Conservation (phyloP, 2,797 vertebrate genomes). For the Paratrypauchen microcephalus region DNA sequence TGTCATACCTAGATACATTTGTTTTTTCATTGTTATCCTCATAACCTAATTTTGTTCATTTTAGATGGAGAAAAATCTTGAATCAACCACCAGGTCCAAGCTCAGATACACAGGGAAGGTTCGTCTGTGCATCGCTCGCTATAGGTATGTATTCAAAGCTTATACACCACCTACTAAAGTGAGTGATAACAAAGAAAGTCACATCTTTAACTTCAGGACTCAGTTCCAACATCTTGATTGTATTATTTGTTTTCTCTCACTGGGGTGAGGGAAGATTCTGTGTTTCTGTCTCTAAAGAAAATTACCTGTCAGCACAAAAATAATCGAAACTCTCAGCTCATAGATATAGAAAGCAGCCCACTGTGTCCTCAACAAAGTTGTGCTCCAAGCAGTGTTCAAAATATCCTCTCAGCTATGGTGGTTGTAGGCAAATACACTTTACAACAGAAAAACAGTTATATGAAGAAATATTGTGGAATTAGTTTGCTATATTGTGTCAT, state of each 20-base stretch:
- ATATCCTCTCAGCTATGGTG: background rate
- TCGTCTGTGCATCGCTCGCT: slow-evolving; percentile 93
- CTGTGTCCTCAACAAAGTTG: slow-evolving; percentile 17
- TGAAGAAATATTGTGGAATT: background rate
- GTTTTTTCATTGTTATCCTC: too few relatives aligned
- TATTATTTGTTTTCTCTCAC: slow-evolving; percentile 40
- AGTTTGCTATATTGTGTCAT: background rate
- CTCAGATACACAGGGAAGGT: slow-evolving; percentile 93
- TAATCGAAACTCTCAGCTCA: slow-evolving; percentile 59
- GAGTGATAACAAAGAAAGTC: slow-evolving; percentile 9
- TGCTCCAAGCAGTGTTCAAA: slow-evolving; percentile 23
- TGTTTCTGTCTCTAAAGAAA: slow-evolving; percentile 53
- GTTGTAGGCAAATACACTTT: background rate
- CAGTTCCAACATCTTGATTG: slow-evolving; percentile 19
- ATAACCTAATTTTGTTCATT: slow-evolving; percentile 3
- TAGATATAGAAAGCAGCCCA: slow-evolving; percentile 49
- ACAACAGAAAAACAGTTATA: background rate
- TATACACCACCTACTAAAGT: background rate
- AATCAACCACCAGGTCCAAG: slow-evolving; percentile 85
- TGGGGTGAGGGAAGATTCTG: slow-evolving; percentile 44
- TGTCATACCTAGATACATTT: background rate
- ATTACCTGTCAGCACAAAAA: slow-evolving; percentile 63
- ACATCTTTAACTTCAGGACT: slow-evolving; percentile 7
- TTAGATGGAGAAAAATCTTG: slow-evolving; percentile 93
- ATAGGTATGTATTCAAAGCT: slow-evolving; percentile 80